Conservation (phyloP, 2,113 vertebrate genomes). For the Dicrurus megarhynchus region DNA sequence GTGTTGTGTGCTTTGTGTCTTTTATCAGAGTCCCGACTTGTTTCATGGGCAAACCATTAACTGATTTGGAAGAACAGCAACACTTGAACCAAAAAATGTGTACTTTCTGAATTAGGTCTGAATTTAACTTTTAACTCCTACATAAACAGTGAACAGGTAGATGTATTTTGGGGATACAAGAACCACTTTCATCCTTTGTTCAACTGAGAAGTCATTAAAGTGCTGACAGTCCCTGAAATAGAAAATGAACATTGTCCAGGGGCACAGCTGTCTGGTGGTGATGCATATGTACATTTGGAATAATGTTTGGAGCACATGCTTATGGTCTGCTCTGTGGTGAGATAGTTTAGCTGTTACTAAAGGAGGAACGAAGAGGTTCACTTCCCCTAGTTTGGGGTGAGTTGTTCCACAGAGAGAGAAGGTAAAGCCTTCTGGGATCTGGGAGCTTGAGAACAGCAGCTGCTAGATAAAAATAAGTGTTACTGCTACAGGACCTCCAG, state of each 20-base stretch:
- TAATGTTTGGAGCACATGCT: background rate
- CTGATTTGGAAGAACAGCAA: background rate
- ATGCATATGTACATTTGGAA: background rate
- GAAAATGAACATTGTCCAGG: background rate
- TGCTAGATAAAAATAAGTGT: background rate
- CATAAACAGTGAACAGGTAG: background rate
- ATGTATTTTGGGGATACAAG: background rate
- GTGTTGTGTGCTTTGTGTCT: background rate
- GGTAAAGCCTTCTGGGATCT: background rate
- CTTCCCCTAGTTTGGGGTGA: background rate
- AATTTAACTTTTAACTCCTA: background rate
- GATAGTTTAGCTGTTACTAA: background rate
- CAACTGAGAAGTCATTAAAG: background rate
- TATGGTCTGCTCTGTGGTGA: background rate
- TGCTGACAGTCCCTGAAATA: background rate
- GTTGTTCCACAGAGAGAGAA: background rate
- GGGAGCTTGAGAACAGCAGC: background rate
- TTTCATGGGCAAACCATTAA: background rate
- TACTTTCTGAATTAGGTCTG: background rate
- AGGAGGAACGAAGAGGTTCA: background rate
- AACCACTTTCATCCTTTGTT: background rate
- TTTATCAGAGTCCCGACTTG: background rate
- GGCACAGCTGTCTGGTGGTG: background rate
- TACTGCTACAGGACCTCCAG: background rate
- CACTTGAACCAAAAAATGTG: background rate